Evolutionary conservation across 2,797 vertebrate species (phyloP).

Genomic region (Loriculus beryllinus): DNA sequence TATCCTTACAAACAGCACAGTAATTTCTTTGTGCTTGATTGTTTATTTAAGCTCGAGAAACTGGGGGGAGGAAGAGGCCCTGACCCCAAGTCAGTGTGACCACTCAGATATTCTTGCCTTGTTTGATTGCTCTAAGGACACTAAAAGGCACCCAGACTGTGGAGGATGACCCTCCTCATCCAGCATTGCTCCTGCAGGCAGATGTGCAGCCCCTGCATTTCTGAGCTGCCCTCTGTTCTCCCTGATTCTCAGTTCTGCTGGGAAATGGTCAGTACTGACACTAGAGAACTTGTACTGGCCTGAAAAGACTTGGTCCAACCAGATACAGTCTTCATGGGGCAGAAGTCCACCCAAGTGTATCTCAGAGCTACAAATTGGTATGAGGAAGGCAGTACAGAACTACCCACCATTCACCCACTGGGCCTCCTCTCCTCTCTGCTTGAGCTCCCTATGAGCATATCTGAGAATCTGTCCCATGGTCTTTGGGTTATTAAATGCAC

Average conservation of each 20-base stretch:
- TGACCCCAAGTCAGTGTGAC: background rate
- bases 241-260: background rate
- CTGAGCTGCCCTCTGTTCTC: background rate
- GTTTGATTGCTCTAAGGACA: background rate
- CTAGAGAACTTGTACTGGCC: background rate
- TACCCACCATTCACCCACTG: background rate
- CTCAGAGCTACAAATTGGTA: background rate
- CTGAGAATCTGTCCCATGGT: background rate
- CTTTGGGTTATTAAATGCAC: background rate
- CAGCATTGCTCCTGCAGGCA: background rate
- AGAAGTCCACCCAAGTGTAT: background rate
- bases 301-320: background rate
- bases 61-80: background rate
- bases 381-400: background rate
- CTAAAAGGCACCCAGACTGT: background rate
- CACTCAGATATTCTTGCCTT: fast-evolving
- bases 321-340: background rate
- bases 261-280: background rate
- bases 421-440: background rate
- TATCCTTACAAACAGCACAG: background rate
- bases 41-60: background rate
- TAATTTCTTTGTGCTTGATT: background rate
- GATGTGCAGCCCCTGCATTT: background rate
- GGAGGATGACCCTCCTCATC: background rate
- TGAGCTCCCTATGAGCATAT: background rate